Percentiles rank a stretch among this genome's conserved stretches.
Conservation (phyloP, 1,140 invertebrate genomes). For the Myzus persicae region DNA sequence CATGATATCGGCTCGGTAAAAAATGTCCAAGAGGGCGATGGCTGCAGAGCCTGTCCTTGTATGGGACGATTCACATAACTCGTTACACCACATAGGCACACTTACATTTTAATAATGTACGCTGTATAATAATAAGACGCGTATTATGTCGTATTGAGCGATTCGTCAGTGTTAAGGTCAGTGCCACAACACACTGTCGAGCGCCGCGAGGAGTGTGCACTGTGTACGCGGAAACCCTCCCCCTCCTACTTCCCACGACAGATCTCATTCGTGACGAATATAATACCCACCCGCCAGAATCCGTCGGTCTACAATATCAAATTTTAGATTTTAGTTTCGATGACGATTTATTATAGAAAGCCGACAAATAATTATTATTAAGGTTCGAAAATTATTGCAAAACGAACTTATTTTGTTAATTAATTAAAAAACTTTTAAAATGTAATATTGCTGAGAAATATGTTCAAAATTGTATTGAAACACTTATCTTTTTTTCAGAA, state of each 20-base stretch:
- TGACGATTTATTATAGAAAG: not conserved
- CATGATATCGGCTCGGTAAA: not conserved
- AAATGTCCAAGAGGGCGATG: not conserved
- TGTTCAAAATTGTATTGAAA: no score
- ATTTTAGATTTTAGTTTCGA: not conserved
- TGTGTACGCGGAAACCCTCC: not conserved
- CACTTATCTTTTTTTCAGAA: no score
- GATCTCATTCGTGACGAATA: not conserved
- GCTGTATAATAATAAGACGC: not conserved
- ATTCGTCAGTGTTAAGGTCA: conserved; percentile 8
- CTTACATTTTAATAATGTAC: not conserved
- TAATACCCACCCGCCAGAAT: not conserved
- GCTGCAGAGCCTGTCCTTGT: not conserved
- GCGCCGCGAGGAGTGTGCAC: not conserved
- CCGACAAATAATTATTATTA: not conserved
- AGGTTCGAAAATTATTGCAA: not conserved
- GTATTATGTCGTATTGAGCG: not conserved
- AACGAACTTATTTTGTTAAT: no score
- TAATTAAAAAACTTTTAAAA: no score
- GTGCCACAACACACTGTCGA: not conserved
- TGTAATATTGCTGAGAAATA: no score
- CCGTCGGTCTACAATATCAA: not conserved
- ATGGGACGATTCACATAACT: not conserved
- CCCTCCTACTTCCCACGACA: no score
- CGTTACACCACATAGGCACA: not conserved